Evolutionary conservation across 2,113 vertebrate genomes (phyloP).

Genomic region (Anoura caudifer): DNA sequence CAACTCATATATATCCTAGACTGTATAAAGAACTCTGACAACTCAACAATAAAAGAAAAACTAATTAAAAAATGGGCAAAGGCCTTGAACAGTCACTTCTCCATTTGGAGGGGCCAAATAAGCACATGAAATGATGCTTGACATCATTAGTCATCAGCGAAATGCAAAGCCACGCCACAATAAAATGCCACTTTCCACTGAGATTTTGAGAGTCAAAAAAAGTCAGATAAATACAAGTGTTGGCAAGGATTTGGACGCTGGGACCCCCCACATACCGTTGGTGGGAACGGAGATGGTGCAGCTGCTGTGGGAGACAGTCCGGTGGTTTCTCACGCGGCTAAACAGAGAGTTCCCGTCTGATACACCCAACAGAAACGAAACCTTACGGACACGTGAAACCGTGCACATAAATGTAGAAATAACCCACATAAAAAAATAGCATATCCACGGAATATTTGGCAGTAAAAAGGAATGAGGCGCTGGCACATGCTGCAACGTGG

Average conservation of each 20-base stretch:
- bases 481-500: accelerated
- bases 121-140: neutral
- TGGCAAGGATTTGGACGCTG: neutral
- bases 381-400: neutral
- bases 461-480: neutral
- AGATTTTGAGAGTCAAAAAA: neutral
- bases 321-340: neutral
- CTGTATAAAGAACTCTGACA: neutral
- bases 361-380: neutral
- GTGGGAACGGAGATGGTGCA: neutral
- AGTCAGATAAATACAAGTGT: too few species aligned
- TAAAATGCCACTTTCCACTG: neutral
- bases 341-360: neutral
- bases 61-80: neutral
- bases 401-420: neutral
- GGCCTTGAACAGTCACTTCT: neutral
- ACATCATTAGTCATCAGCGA: neutral
- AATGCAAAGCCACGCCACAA: too few species aligned
- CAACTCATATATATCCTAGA: neutral
- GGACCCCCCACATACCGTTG: neutral
- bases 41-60: neutral
- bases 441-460: neutral
- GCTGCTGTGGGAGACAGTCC: neutral
- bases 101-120: neutral
- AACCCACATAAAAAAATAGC: too few species aligned